Evolutionary conservation across 1,140 invertebrate genomes (phyloP).

Genomic region (Semibalanus balanoides): DNA sequence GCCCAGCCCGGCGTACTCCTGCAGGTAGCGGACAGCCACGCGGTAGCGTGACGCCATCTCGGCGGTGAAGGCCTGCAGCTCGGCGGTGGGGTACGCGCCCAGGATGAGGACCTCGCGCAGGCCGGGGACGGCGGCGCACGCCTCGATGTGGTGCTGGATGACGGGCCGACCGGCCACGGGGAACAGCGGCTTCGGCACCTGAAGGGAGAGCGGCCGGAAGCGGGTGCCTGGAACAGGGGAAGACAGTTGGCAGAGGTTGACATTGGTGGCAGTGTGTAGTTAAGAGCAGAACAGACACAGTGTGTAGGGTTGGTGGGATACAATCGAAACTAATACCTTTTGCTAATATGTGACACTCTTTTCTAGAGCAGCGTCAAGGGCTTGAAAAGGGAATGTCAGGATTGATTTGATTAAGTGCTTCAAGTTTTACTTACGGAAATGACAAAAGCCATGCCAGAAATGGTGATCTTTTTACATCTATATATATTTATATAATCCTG

Average conservation of each 20-base stretch:
- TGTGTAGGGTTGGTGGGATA: slow-evolving; percentile 6
- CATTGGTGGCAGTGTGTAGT: slow-evolving; percentile 6
- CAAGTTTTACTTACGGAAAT: no score
- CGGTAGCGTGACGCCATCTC: slow-evolving; percentile 69
- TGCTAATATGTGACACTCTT: neutral
- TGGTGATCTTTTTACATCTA: no score
- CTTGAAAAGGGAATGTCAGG: no score
- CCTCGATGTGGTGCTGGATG: slow-evolving; percentile 95
- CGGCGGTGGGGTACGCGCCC: slow-evolving; percentile 71
- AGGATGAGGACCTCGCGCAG: slow-evolving; percentile 86
- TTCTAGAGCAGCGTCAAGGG: slow-evolving; percentile 11
- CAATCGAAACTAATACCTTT: neutral
- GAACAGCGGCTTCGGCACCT: slow-evolving; percentile 93
- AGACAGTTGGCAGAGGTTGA: no score
- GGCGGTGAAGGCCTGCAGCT: slow-evolving; percentile 67
- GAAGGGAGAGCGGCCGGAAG: slow-evolving; percentile 88
- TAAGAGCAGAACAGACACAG: slow-evolving; percentile 5
- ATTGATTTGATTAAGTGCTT: no score
- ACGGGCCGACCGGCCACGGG: slow-evolving; percentile 86
- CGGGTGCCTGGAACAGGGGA: slow-evolving; percentile 58
- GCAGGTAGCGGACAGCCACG: slow-evolving; percentile 46
- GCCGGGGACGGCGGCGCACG: slow-evolving; percentile 59
- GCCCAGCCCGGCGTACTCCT: slow-evolving; percentile 80
- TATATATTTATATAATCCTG: no score
- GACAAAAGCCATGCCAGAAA: no score